These are phyloP conservation scores for Actenoides lindsayi DNA, from an alignment of 2,113 vertebrate genomes.

Conservation along the genomic window DNA sequence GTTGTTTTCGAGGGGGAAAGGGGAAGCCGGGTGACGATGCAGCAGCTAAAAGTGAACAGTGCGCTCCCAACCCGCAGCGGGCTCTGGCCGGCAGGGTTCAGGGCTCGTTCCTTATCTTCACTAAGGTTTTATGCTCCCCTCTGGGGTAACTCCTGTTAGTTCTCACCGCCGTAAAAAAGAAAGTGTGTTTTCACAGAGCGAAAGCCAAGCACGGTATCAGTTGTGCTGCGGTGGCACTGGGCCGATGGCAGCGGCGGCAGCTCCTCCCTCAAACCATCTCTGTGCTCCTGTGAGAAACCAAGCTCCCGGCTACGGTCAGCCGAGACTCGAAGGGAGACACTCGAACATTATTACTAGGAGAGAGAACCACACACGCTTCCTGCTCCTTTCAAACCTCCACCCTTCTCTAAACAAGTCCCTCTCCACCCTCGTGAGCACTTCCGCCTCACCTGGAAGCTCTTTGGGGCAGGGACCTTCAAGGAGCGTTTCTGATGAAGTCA, in stretches of 20 bases:
- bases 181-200: slow-evolving; percentile 39
- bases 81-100: not conserved
- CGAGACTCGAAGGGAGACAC: not conserved
- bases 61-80: not conserved
- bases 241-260: accelerated
- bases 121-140: not conserved
- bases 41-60: not conserved
- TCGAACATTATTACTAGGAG: not conserved
- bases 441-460: not conserved
- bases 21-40: not conserved
- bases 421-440: not conserved
- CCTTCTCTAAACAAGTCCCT: not conserved
- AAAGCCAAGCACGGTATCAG: not conserved
- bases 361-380: not conserved
- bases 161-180: slow-evolving; percentile 46
- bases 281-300: not conserved
- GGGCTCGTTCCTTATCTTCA: not conserved
- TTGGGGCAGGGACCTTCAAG: not conserved
- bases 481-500: not conserved
- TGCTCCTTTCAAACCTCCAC: not conserved
- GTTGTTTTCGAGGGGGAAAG: not conserved
- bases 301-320: not conserved
- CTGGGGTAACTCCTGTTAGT: not conserved
- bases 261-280: not conserved
- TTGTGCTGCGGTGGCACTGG: not conserved